Evolutionary conservation across 2,113 vertebrate species (phyloP).

Genomic region (Empidonax traillii): DNA sequence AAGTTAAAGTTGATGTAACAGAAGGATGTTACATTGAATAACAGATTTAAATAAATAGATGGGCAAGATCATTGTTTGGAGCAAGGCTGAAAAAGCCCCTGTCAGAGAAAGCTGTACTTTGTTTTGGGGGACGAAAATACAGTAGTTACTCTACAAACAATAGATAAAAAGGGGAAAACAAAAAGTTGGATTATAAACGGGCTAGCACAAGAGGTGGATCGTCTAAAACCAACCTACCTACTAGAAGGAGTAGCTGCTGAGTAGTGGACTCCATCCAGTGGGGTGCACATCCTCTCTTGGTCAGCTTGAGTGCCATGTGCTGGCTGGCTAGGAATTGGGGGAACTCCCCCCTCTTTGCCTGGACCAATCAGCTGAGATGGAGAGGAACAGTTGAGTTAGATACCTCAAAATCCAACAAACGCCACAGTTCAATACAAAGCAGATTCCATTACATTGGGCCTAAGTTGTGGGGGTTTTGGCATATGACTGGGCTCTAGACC

Average conservation of each 20-base stretch:
- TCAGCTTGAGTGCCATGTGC: conserved; percentile 83
- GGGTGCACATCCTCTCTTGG: conserved; percentile 76
- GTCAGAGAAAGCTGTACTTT: background rate
- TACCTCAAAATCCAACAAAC: background rate
- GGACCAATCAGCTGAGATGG: conserved; percentile 77
- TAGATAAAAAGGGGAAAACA: background rate
- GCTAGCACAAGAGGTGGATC: background rate
- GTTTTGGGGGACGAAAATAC: background rate
- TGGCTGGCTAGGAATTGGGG: conserved; percentile 79
- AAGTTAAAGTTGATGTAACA: background rate
- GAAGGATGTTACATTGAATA: background rate
- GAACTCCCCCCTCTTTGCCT: conserved; percentile 88
- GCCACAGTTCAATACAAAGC: background rate
- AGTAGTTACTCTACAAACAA: background rate
- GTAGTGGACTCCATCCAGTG: conserved; percentile 74
- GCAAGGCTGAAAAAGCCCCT: background rate
- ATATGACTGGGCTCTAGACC: background rate
- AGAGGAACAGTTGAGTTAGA: background rate
- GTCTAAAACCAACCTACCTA: conserved; percentile 70
- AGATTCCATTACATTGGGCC: background rate
- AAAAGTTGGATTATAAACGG: background rate
- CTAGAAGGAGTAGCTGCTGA: conserved; percentile 78
- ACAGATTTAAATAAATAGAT: background rate
- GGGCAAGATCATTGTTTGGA: background rate
- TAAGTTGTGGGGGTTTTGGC: background rate